Evolutionary conservation across 2,888 invertebrate genomes (phyloP), one percentile per base, ranked within the genome.

Genomic region (Carabus problematicus): DNA sequence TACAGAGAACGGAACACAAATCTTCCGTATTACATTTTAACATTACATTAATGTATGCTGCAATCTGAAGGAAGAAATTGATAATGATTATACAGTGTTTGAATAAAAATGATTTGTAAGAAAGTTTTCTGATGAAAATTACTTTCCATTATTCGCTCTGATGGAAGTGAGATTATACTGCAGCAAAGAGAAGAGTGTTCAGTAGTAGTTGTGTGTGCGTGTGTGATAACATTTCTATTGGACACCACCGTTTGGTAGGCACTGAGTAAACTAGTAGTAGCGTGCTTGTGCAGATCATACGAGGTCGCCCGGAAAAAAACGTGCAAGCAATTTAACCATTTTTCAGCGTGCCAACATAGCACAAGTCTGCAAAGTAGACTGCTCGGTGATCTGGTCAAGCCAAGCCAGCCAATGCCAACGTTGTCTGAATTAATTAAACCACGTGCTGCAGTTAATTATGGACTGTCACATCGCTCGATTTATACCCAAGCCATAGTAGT

Each of bases 371-470:
- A 19, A 64, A 55, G 64, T 64, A 55, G 64, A 56, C 56, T 64
- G 42, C 56, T 42, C 45, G 11, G 14, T 45, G 45, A 11, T 45
- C 45, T 45, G 45, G 14, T 7, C n/a, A 11, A 45, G 14, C n/a
- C 7, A 45, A 45, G 14, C 45, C 14, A 45, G 45, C 45, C 45
- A 45, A 12, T 45, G 45, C 45, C 54, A 18, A 29, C 56, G 45
- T 64, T 64, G 64, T 59, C 66, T 66, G 66, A 66, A 66, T 66
- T 66, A 66, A 66, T 66, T 66, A 66, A 66, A 66, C 66, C 66
- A 66, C 66, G 66, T 66, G 66, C 66, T 66, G 47, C 66, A 45
- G 40, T 66, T 66, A 66, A 66, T 66, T 66, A 66, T 59, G 66
- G 66, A 59, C 58, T 66, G 66, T 66, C 66, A 66, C 66, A 59